Evolutionary conservation across 2,797 vertebrate genomes (phyloP), one percentile per base, ranked within the genome.

Genomic region (Sebastes paucispinis): DNA sequence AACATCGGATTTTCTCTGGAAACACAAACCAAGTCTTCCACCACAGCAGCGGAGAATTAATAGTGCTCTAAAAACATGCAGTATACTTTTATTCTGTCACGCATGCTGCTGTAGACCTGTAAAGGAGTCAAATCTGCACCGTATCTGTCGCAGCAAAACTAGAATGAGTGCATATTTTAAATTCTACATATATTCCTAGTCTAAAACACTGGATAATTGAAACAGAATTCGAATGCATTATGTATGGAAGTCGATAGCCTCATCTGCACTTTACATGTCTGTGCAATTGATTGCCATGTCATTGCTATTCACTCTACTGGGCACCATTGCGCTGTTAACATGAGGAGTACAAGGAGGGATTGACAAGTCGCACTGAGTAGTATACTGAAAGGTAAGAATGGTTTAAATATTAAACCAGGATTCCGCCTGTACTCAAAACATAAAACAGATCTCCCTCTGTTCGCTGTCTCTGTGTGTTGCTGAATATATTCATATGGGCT

Each of bases 361-460:
- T 59, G 68, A 76, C 71, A 55, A 83, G 71, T 72, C 79, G 18
- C 79, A 65, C 68, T 25, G 70, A 82, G 85, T 29, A 78, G 71
- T 73, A 57, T 73, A 63, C 69, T 82, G 76, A 77, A 80, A 78
- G 83, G 84, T 27, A 64, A 74, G 76, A 79, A 68, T 80, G 68
- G 84, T 92, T 93, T 90, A 94, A 95, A 94, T 94, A 93, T 95
- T 92, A 91, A 94, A 93, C 70, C 34, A 68, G 67, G 86, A 85
- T 87, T 88, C 89, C 66, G 74, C 72, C 84, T 71, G 74, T 70
- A 69, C 88, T 89, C 79, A 52, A 89, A 92, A 91, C 91, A 91
- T 91, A 90, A 94, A 94, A 90, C 84, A 88, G 88, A 89, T 87
- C 87, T 92, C 88, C 83, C 80, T 82, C 79, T 88, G 83, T 89